Evolutionary conservation across 2,797 vertebrate species (phyloP), one percentile per base, ranked within the genome.

Genomic region (Salmo trutta): DNA sequence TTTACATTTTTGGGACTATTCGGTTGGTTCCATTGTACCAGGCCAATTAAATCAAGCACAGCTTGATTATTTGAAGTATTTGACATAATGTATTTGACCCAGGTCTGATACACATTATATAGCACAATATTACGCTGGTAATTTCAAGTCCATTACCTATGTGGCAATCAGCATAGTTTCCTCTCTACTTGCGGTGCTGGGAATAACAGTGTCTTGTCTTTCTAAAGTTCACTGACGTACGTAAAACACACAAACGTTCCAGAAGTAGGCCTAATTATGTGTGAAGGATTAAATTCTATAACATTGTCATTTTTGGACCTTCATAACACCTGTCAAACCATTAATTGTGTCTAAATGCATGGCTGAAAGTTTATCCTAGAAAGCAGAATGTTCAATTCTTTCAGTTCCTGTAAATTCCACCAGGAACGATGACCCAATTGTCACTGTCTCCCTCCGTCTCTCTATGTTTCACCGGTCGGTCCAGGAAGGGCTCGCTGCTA

Each of bases 361-460:
- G 64, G 5, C 52, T 75, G 19, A 69, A 66, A 29, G 74, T 70
- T 27, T 31, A n/a, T 70, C 71, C 64, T 41, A 80, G 36, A 77
- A 47, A 67, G 52, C 51, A 31, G 7, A 47, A 47, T 47, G 41
- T 47, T 47, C 73, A 78, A 72, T 71, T 79, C 47, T 52, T 77
- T 54, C 69, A 62, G 62, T 83, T 87, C 80, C 76, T 79, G 73
- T 77, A 75, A 84, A 79, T 33, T 51, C n/a, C 72, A 73, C 56
- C 72, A 68, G 41, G 41, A 47, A 47, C 41, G 41, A 10, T 21
- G 4, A 54, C 17, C 75, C 74, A 73, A 82, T 87, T 79, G 82
- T 79, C 79, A 71, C 70, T 51, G 68, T 76, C 71, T 68, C 16
- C 67, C 72, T 77, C n/a, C 3, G 6, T 7, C 59, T 56, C 10